Conservation (phyloP, 2,113 vertebrate genomes). For the Oryzias celebensis region DNA sequence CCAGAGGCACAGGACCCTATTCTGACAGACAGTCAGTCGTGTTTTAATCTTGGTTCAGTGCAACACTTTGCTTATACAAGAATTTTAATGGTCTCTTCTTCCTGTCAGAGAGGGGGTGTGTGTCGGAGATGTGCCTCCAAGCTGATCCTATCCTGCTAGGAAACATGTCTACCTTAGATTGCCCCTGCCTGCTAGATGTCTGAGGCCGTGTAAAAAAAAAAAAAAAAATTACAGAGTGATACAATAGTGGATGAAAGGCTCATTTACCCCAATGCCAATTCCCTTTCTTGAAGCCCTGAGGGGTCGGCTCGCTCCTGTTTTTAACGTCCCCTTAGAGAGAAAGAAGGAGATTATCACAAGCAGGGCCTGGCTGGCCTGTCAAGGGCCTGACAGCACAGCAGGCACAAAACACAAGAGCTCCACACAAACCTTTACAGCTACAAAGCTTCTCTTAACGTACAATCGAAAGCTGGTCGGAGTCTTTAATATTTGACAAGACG, state of each 20-base stretch:
- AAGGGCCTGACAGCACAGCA: slow-evolving; percentile 55
- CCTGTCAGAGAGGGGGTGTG: slow-evolving; percentile 19
- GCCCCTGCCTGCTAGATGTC: slow-evolving; percentile 59
- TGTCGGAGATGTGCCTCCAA: slow-evolving; percentile 29
- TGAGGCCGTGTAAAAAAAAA: slow-evolving; percentile 43
- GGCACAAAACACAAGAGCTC: slow-evolving; percentile 52
- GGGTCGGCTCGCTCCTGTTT: slow-evolving; percentile 82
- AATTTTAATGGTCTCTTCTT: slow-evolving; percentile 23
- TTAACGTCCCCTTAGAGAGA: slow-evolving; percentile 83
- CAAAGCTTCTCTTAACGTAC: slow-evolving; percentile 26
- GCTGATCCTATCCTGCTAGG: slow-evolving; percentile 36
- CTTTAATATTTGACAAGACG: slow-evolving; percentile 13
- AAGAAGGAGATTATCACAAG: slow-evolving; percentile 77
- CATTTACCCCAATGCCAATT: slow-evolving; percentile 85
- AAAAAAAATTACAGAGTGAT: slow-evolving; percentile 30
- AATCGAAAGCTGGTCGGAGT: slow-evolving; percentile 6
- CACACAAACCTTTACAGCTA: slow-evolving; percentile 50
- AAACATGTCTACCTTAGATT: slow-evolving; percentile 43
- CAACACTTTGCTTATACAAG: slow-evolving; percentile 28
- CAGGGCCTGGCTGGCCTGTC: slow-evolving; percentile 37
- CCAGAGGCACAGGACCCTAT: slow-evolving; percentile 66
- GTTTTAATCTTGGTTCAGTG: slow-evolving; percentile 21
- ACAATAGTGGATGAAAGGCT: slow-evolving; percentile 75
- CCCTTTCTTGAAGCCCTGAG: slow-evolving; percentile 84
- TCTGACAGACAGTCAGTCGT: slow-evolving; percentile 59